These are phyloP conservation scores for Petaurus breviceps DNA, from an alignment of 2,113 vertebrate genomes.

Conservation along the genomic window DNA sequence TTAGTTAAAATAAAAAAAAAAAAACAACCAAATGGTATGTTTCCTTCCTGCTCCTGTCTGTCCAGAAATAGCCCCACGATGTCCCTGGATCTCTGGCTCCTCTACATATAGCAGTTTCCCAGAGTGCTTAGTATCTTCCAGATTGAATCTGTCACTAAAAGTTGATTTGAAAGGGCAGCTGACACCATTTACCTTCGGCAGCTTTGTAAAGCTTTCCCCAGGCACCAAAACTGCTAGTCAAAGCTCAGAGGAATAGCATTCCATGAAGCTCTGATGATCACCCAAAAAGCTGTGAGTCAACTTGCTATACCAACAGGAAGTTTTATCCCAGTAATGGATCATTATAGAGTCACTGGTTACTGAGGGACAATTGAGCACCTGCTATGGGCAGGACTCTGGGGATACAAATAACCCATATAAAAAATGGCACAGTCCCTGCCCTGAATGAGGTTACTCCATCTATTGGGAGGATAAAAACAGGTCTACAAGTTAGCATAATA, in stretches of 20 bases:
- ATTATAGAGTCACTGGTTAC: background rate
- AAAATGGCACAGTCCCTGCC: background rate
- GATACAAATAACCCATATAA: background rate
- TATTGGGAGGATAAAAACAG: background rate
- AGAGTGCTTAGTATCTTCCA: background rate
- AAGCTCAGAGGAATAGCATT: background rate
- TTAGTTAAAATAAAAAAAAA: background rate
- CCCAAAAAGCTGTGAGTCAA: background rate
- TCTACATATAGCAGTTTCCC: background rate
- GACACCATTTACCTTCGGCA: background rate
- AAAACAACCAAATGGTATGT: background rate
- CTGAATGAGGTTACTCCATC: background rate
- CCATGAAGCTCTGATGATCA: background rate
- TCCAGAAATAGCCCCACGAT: background rate
- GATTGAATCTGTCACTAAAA: background rate
- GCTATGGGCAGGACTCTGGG: background rate
- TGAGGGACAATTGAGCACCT: background rate
- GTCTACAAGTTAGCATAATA: background rate
- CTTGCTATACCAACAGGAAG: background rate
- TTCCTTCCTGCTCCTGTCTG: background rate
- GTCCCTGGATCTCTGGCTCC: background rate
- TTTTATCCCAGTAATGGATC: background rate
- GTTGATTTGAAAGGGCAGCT: background rate
- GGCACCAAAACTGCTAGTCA: background rate
- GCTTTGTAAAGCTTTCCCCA: background rate